A percentile compares a stretch with the other conserved stretches of the same genome.
phyloP scores from a whole-genome alignment of 2,888 invertebrate genomes.

The Nasonovia ribisnigri region DNA sequence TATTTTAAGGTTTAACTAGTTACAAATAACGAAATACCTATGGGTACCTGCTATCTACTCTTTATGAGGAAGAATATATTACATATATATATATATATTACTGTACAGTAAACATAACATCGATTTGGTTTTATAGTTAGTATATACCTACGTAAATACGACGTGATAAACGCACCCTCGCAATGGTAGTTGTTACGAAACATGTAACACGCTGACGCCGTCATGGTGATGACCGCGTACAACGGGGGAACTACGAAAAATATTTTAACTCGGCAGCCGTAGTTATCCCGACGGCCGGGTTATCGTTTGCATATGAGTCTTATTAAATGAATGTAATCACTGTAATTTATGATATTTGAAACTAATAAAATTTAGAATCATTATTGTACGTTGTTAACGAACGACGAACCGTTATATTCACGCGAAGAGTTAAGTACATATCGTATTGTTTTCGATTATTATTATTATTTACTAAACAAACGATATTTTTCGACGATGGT shows the following conservation, averaged over 20 bases:
- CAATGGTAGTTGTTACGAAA: conserved; percentile 5
- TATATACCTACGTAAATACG: not conserved
- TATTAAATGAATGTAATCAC: not conserved
- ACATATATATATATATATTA: not conserved
- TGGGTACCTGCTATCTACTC: not conserved
- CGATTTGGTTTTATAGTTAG: not conserved
- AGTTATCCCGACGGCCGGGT: not conserved
- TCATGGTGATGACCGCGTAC: conserved; percentile 12
- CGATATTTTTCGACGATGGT: no score
- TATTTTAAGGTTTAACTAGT: not conserved
- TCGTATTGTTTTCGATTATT: no score
- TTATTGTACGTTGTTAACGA: no score
- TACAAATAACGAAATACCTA: conserved; percentile 1
- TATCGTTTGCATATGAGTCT: not conserved
- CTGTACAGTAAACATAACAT: not conserved
- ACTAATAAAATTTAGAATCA: no score
- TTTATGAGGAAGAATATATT: not conserved
- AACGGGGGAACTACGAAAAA: not conserved
- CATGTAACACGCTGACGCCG: conserved; percentile 12
- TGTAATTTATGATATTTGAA: no score
- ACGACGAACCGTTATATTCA: no score
- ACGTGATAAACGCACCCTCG: not conserved
- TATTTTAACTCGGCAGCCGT: not conserved
- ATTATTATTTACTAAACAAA: no score
- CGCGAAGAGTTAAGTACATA: no score